Conservation (phyloP, 2,113 vertebrate genomes). For the Malurus alboscapulatus region DNA sequence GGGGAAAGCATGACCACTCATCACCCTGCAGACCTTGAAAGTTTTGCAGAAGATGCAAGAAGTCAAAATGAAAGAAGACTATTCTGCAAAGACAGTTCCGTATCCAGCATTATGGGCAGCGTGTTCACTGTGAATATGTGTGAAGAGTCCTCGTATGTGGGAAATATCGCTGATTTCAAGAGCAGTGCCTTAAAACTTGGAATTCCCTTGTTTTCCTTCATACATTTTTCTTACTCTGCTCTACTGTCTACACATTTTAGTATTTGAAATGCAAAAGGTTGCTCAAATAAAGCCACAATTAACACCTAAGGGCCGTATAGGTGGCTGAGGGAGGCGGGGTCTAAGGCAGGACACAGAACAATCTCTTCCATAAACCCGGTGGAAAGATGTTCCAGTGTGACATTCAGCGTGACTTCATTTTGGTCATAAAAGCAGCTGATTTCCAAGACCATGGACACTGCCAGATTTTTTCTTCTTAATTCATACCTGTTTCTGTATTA, state of each 20-base stretch:
- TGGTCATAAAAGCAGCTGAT: neutral
- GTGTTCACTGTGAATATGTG: neutral
- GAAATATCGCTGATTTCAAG: neutral
- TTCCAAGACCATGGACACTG: neutral
- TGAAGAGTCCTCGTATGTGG: neutral
- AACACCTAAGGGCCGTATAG: accelerated
- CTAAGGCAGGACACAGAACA: neutral
- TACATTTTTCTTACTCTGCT: conserved; percentile 3
- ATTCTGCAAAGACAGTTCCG: neutral
- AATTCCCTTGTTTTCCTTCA: neutral
- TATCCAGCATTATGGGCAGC: neutral
- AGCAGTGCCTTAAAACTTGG: neutral
- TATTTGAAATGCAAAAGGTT: neutral
- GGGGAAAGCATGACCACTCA: neutral
- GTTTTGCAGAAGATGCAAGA: neutral
- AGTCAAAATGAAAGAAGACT: neutral
- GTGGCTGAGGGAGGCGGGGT: neutral
- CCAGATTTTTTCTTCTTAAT: neutral
- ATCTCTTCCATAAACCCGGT: neutral
- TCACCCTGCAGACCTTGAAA: neutral
- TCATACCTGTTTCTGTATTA: neutral
- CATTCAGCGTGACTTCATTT: conserved; percentile 25
- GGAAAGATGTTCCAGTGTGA: neutral
- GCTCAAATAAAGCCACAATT: neutral
- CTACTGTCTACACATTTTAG: neutral